A percentile compares a stretch with the other conserved stretches of the same genome.
These are phyloP conservation scores for Stegastes partitus DNA, from an alignment of 2,113 vertebrate species.

Conservation along the genomic window DNA sequence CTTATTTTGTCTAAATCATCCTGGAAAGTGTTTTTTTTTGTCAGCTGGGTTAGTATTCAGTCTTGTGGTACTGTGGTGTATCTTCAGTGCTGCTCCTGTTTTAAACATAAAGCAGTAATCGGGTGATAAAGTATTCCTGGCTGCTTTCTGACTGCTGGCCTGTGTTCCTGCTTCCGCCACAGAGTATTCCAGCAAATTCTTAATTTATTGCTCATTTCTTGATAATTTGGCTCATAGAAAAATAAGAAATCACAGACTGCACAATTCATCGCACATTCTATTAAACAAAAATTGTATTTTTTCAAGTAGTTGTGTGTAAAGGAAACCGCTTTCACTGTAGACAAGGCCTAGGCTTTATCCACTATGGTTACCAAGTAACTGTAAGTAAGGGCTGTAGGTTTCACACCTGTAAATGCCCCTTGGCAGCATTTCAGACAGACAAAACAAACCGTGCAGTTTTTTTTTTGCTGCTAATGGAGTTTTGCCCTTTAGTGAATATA, in stretches of 20 bases:
- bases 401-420: background rate
- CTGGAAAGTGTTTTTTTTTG: background rate
- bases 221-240: no score
- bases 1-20: background rate
- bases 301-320: background rate
- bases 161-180: background rate
- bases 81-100: constrained; percentile 10
- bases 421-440: background rate
- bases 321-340: background rate
- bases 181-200: background rate
- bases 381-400: constrained; percentile 3
- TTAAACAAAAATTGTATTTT: background rate
- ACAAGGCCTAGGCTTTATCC: background rate
- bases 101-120: constrained; percentile 25
- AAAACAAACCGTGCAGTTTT: background rate
- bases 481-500: background rate
- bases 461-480: background rate
- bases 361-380: background rate
- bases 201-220: background rate
- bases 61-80: background rate
- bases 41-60: background rate
- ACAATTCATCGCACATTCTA: background rate
- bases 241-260: no score
- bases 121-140: background rate
- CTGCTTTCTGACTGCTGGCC: constrained; percentile 5